phyloP scores from a whole-genome alignment of 1,140 invertebrate genomes.

The Nephila pilipes region DNA sequence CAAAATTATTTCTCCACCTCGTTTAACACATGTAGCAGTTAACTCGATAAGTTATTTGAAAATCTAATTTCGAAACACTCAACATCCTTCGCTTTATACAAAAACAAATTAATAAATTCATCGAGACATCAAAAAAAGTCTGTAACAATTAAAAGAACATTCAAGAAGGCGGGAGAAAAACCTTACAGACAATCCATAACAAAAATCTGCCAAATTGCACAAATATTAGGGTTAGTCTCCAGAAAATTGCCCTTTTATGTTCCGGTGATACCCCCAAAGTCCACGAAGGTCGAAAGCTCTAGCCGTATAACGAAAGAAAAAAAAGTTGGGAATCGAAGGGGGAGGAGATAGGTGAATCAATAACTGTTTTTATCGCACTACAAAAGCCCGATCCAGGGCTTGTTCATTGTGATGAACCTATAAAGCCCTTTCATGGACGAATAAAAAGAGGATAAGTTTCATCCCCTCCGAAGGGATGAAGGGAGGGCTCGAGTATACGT shows the following conservation, averaged over 20 bases:
- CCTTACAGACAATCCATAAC: neutral
- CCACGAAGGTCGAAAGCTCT: slow-evolving; percentile 10
- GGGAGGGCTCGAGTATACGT: neutral
- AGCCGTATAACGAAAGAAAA: neutral
- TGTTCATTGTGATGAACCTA: slow-evolving; percentile 61
- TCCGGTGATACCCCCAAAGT: slow-evolving; percentile 24
- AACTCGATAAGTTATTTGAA: too few relatives aligned
- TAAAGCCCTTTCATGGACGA: slow-evolving; percentile 20
- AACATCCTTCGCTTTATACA: too few relatives aligned
- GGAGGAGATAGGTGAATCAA: slow-evolving; percentile 24
- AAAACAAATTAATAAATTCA: too few relatives aligned
- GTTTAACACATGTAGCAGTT: too few relatives aligned
- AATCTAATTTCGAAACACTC: too few relatives aligned
- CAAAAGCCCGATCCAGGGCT: slow-evolving; percentile 40
- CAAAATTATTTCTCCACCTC: too few relatives aligned
- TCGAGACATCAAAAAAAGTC: too few relatives aligned
- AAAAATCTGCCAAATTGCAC: neutral
- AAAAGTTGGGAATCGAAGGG: neutral
- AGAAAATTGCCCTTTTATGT: slow-evolving; percentile 72
- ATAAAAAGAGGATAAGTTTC: slow-evolving; percentile 22
- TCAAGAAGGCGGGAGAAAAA: too few relatives aligned
- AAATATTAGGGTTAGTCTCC: slow-evolving; percentile 39
- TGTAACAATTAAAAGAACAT: too few relatives aligned
- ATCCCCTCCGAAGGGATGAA: neutral
- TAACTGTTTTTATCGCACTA: slow-evolving; percentile 65